Evolutionary conservation across 2,888 invertebrate genomes (phyloP).

Genomic region (Ectobius pallidus): DNA sequence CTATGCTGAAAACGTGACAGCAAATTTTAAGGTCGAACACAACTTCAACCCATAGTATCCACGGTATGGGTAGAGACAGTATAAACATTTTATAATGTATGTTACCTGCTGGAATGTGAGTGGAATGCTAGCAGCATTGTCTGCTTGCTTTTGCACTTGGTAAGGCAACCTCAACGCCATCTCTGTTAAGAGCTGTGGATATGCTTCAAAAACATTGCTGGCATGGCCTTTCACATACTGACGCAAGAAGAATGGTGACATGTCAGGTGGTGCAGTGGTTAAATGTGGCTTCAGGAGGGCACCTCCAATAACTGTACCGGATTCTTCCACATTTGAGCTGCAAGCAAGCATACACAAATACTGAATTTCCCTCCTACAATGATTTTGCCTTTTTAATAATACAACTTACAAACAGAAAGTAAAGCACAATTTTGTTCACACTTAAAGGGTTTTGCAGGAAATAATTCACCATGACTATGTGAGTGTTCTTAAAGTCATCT

Average conservation of each 20-base stretch:
- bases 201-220: constrained; percentile 91
- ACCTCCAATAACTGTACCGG: constrained; percentile 57
- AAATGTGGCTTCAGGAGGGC: constrained; percentile 82
- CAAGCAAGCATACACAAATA: neutral
- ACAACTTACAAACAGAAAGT: too few relatives aligned
- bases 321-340: constrained; percentile 42
- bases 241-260: constrained; percentile 92
- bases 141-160: constrained; percentile 67
- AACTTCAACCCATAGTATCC: too few relatives aligned
- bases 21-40: too few relatives aligned
- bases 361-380: too few relatives aligned
- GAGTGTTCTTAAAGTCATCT: too few relatives aligned
- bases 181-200: constrained; percentile 93
- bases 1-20: too few relatives aligned
- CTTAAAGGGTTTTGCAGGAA: too few relatives aligned
- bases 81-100: too few relatives aligned
- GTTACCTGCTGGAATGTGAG: constrained; percentile 49
- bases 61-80: too few relatives aligned
- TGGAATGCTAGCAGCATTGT: constrained; percentile 42
- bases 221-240: constrained; percentile 93
- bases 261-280: constrained; percentile 85
- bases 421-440: too few relatives aligned
- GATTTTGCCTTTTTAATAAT: too few relatives aligned
- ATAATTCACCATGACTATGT: too few relatives aligned
- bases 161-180: constrained; percentile 93